These are phyloP conservation scores for Apodemia mormo DNA, from an alignment of 2,888 invertebrate genomes.

Conservation along the genomic window DNA sequence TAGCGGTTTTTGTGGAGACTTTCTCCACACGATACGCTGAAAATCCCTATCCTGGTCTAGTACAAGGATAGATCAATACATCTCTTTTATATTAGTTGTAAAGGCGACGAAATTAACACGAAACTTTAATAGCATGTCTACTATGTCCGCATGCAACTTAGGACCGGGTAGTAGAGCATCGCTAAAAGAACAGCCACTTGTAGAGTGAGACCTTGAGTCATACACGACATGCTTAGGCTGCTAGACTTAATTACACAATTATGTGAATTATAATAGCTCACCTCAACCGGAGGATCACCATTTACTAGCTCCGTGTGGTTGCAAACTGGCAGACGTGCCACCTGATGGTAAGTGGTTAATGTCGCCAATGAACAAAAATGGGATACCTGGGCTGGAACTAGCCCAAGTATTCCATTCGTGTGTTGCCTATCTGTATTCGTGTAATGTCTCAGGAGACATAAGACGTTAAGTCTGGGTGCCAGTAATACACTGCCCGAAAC, in stretches of 20 bases:
- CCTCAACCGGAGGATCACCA: not conserved
- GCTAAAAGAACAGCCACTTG: slow-evolving; percentile 2
- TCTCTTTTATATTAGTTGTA: slow-evolving; percentile 12
- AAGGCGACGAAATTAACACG: slow-evolving; percentile 1
- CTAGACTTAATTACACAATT: not conserved
- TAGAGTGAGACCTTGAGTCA: slow-evolving; percentile 1
- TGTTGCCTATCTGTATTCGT: too few relatives aligned
- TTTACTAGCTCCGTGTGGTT: slow-evolving; percentile 1
- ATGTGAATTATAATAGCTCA: slow-evolving; percentile 6
- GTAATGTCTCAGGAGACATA: too few relatives aligned
- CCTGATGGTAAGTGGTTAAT: too few relatives aligned
- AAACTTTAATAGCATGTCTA: slow-evolving; percentile 9
- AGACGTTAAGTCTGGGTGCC: too few relatives aligned
- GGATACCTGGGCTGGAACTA: too few relatives aligned
- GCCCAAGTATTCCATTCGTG: too few relatives aligned
- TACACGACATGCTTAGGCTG: not conserved
- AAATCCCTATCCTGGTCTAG: not conserved
- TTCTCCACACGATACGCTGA: not conserved
- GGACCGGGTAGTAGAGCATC: not conserved
- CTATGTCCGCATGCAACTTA: not conserved
- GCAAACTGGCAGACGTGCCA: not conserved
- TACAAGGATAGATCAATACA: not conserved
- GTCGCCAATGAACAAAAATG: too few relatives aligned
- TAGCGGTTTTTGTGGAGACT: not conserved
- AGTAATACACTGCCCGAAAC: too few relatives aligned